Conservation (phyloP, 2,113 vertebrate genomes). For the Smithornis capensis region DNA sequence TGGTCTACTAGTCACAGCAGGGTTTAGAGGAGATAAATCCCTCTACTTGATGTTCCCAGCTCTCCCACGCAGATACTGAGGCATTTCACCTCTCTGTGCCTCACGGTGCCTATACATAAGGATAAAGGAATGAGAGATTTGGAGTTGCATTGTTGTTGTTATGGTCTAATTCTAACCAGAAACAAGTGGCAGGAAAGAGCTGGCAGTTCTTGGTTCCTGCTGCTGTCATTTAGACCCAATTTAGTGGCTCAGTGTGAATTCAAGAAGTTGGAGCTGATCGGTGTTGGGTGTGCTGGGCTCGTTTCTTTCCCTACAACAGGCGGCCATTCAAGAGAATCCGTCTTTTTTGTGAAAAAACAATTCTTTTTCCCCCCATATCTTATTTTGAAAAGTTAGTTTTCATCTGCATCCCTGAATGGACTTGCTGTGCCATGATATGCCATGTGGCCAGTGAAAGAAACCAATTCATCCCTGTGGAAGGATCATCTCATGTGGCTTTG, state of each 20-base stretch:
- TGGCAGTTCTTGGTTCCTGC: background rate
- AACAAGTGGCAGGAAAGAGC: background rate
- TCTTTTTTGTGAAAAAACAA: background rate
- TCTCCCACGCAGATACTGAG: background rate
- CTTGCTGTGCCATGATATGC: background rate
- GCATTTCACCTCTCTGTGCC: background rate
- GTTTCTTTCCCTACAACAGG: background rate
- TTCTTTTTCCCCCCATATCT: background rate
- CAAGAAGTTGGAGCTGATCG: background rate
- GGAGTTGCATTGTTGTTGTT: background rate
- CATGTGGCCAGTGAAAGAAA: background rate
- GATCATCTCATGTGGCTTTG: background rate
- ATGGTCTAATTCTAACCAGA: background rate
- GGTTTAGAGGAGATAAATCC: slow-evolving; percentile 5
- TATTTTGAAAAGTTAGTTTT: background rate
- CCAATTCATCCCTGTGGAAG: background rate
- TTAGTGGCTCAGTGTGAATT: background rate
- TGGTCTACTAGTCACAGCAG: slow-evolving; percentile 26
- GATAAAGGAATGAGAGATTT: background rate
- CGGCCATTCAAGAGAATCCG: background rate
- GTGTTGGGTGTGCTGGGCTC: background rate
- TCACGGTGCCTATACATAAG: background rate
- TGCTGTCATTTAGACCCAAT: background rate
- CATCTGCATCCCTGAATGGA: fast-evolving
- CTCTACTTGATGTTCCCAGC: background rate